phyloP scores from a whole-genome alignment of 2,888 invertebrate species.

The Limnephilus rhombicus region DNA sequence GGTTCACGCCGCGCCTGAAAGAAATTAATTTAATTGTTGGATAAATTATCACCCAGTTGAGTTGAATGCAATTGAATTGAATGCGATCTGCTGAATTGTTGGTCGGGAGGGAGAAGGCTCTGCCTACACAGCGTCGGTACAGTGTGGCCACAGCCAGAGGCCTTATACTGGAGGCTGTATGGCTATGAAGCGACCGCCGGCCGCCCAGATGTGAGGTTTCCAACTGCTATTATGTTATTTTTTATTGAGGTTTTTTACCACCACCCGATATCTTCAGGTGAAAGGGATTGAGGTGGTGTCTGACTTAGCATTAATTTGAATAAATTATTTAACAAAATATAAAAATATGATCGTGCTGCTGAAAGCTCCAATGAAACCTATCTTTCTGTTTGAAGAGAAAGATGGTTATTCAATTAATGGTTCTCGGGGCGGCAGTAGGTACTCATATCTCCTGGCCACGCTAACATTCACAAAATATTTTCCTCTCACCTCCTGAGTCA shows the following conservation, averaged over 20 bases:
- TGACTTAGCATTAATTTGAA: background rate
- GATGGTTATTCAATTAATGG: too few relatives aligned
- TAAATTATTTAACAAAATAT: background rate
- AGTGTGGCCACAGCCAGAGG: background rate
- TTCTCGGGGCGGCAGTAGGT: too few relatives aligned
- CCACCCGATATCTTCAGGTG: slow-evolving; percentile 22
- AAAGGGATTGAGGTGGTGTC: background rate
- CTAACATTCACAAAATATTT: too few relatives aligned
- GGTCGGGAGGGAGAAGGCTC: background rate
- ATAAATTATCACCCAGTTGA: slow-evolving; percentile 62
- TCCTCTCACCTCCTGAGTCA: too few relatives aligned
- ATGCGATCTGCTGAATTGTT: slow-evolving; percentile 47
- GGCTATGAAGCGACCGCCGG: background rate
- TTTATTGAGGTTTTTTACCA: slow-evolving; percentile 6
- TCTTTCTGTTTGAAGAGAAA: too few relatives aligned
- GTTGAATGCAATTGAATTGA: slow-evolving; percentile 59
- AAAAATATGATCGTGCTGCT: too few relatives aligned
- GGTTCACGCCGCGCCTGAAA: slow-evolving; percentile 55
- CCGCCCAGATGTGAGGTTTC: slow-evolving; percentile 40
- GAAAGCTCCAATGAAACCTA: too few relatives aligned
- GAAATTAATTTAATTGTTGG: slow-evolving; percentile 66
- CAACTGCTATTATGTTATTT: slow-evolving; percentile 30
- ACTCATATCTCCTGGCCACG: too few relatives aligned
- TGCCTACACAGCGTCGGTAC: background rate
- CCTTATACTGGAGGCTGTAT: background rate